Conservation (phyloP, 2,888 invertebrate genomes). For the Agrotis puta region DNA sequence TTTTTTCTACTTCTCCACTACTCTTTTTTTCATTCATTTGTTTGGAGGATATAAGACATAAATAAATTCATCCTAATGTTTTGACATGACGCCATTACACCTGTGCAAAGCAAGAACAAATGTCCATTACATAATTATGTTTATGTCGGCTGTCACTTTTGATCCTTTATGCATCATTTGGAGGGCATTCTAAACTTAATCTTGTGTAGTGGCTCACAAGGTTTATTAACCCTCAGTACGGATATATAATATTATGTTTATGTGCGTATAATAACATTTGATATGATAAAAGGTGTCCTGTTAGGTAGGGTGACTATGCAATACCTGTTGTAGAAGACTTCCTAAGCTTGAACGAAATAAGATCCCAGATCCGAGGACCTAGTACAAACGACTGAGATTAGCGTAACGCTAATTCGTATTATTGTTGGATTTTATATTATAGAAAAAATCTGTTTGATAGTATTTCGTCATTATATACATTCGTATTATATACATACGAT, state of each 20-base stretch:
- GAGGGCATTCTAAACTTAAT: slow-evolving; percentile 47
- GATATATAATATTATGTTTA: slow-evolving; percentile 58
- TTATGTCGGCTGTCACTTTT: slow-evolving; percentile 22
- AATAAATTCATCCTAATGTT: too few relatives aligned
- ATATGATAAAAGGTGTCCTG: slow-evolving; percentile 51
- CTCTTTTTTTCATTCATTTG: too few relatives aligned
- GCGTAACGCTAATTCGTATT: too few relatives aligned
- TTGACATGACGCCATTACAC: too few relatives aligned
- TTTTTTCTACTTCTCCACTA: too few relatives aligned
- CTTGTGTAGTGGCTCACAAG: slow-evolving; percentile 48
- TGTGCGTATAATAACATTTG: slow-evolving; percentile 44
- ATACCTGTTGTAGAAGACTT: background rate
- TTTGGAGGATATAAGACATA: too few relatives aligned
- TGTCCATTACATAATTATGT: background rate
- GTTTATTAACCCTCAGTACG: slow-evolving; percentile 51
- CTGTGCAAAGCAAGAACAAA: background rate
- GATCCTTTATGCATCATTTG: slow-evolving; percentile 55
- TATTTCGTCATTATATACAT: too few relatives aligned
- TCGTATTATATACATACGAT: too few relatives aligned
- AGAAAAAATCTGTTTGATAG: too few relatives aligned
- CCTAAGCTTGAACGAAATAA: background rate
- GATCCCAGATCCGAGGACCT: slow-evolving; percentile 13
- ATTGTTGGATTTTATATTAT: too few relatives aligned
- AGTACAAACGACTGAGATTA: background rate
- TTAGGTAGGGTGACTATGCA: slow-evolving; percentile 41